phyloP scores from a whole-genome alignment of 2,113 vertebrate species.

The Rhegmatorhina hoffmannsi region DNA sequence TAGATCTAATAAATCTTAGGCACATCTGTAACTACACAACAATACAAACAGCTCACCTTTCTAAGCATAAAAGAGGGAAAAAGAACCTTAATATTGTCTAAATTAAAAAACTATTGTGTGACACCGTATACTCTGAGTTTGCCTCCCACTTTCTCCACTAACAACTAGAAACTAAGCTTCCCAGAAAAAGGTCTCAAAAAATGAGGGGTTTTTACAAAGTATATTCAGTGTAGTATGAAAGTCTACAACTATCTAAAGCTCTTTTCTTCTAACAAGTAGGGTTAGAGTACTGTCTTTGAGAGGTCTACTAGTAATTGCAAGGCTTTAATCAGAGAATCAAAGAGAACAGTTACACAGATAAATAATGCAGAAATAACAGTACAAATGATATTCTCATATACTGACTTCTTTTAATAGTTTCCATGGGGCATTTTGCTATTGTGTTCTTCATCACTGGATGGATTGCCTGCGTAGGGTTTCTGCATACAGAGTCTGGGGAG shows the following conservation, averaged over 20 bases:
- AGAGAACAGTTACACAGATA: background rate
- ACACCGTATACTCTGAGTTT: background rate
- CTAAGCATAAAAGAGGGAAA: background rate
- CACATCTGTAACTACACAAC: background rate
- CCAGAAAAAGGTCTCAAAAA: background rate
- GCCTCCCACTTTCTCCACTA: background rate
- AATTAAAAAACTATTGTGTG: background rate
- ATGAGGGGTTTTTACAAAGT: background rate
- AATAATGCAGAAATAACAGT: background rate
- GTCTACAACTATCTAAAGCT: background rate
- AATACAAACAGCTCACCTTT: background rate
- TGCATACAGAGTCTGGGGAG: background rate
- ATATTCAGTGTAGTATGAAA: background rate
- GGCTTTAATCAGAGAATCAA: background rate
- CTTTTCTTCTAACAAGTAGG: background rate
- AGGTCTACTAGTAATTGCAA: background rate
- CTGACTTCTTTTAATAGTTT: background rate
- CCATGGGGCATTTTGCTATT: background rate
- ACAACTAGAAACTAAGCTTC: background rate
- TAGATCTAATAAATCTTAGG: background rate
- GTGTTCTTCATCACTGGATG: background rate
- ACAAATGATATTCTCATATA: background rate
- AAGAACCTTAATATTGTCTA: background rate
- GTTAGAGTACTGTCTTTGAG: background rate
- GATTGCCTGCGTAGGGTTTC: background rate